Percentiles rank a stretch among this genome's conserved stretches.
phyloP scores from a whole-genome alignment of 2,888 invertebrate genomes.

The Thecophora atra region DNA sequence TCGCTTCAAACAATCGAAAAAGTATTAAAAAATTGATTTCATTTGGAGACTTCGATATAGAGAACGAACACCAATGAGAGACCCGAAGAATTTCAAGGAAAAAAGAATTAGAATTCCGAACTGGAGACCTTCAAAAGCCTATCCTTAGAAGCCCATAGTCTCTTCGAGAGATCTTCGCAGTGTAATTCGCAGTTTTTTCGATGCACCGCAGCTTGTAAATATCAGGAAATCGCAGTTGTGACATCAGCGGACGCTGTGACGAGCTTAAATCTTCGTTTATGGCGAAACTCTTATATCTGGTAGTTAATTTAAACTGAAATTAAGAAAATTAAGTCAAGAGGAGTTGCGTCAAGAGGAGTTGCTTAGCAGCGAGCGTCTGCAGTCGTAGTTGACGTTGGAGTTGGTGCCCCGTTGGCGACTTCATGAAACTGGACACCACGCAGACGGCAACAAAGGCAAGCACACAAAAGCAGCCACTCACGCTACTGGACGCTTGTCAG shows the following conservation, averaged over 20 bases:
- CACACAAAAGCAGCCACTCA: not conserved
- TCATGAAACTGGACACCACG: conserved; percentile 2
- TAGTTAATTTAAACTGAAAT: conserved; percentile 36
- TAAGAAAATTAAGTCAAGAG: conserved; percentile 35
- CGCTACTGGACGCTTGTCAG: conserved; percentile 10
- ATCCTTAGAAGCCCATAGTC: too few species aligned
- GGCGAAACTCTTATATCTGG: conserved; percentile 23
- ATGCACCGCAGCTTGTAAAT: conserved; percentile 14
- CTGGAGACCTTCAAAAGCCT: too few species aligned
- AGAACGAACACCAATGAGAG: too few species aligned
- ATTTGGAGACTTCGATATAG: too few species aligned
- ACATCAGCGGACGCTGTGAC: not conserved
- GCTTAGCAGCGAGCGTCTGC: not conserved
- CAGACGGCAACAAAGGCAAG: not conserved
- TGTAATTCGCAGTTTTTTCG: not conserved
- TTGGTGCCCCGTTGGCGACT: not conserved
- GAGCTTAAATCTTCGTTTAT: conserved; percentile 6
- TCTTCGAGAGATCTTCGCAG: not conserved
- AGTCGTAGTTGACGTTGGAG: too few species aligned
- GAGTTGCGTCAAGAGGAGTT: conserved; percentile 1
- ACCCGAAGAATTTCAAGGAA: too few species aligned
- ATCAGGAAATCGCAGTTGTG: conserved; percentile 16
- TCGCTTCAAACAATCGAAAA: too few species aligned
- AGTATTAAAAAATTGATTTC: too few species aligned
- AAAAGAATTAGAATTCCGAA: too few species aligned